Conservation (phyloP, 2,113 vertebrate species). For the Petaurus breviceps region DNA sequence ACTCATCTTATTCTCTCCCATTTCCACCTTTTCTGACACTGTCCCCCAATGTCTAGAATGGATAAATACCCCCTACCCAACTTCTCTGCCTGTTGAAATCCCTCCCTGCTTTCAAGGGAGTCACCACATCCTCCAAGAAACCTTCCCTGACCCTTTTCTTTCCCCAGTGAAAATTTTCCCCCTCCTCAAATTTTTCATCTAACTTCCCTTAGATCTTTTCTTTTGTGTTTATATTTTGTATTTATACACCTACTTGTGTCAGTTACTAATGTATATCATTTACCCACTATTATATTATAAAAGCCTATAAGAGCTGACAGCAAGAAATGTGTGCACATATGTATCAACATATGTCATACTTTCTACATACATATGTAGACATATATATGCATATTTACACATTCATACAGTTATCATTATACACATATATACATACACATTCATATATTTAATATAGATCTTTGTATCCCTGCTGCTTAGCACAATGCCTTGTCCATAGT, state of each 20-base stretch:
- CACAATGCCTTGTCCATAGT: not conserved
- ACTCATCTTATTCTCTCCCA: not conserved
- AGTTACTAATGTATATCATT: not conserved
- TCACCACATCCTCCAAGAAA: not conserved
- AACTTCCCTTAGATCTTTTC: not conserved
- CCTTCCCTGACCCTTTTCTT: not conserved
- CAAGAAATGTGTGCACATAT: not conserved
- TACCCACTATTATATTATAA: not conserved
- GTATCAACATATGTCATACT: not conserved
- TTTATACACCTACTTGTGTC: not conserved
- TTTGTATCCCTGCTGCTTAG: not conserved
- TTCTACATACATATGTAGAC: not conserved
- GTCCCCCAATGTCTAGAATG: not conserved
- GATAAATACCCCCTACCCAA: not conserved
- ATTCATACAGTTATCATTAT: not conserved
- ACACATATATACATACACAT: not conserved
- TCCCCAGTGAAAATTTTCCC: not conserved
- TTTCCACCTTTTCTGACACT: not conserved
- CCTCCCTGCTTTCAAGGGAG: not conserved
- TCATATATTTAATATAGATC: not conserved
- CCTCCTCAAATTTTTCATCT: not conserved
- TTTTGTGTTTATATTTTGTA: not conserved
- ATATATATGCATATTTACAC: not conserved
- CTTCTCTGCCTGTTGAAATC: not conserved
- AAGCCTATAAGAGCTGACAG: not conserved